Conservation (phyloP, 1,140 invertebrate genomes). For the Lucilia cuprina region DNA sequence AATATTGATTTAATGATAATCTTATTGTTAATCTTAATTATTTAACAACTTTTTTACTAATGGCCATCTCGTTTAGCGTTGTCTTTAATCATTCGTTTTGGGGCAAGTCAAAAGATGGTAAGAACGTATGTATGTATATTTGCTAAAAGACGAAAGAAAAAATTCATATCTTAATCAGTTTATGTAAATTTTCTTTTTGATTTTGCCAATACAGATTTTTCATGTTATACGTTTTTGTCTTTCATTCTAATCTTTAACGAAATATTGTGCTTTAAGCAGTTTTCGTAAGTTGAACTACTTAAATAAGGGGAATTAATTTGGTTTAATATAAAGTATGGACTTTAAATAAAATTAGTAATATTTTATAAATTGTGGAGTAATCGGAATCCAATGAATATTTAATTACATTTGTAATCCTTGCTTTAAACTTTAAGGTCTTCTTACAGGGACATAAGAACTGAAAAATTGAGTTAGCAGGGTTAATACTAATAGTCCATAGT, state of each 20-base stretch:
- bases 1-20: conserved; percentile 18
- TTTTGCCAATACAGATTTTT: neutral
- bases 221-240: neutral
- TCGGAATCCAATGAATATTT: too few species aligned
- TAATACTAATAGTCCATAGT: too few species aligned
- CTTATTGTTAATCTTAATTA: conserved; percentile 8
- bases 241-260: neutral
- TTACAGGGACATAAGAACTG: too few species aligned
- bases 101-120: neutral
- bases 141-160: neutral
- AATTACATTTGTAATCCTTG: too few species aligned
- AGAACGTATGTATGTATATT: neutral
- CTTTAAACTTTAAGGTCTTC: too few species aligned
- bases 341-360: too few species aligned
- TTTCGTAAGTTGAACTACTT: neutral
- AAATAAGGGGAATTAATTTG: too few species aligned
- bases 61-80: conserved; percentile 9
- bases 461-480: too few species aligned
- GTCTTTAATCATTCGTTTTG: conserved; percentile 2
- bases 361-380: too few species aligned
- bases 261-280: neutral
- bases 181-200: conserved; percentile 13
- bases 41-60: conserved; percentile 18
- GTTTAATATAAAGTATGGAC: too few species aligned
- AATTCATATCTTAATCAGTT: neutral